phyloP scores from a whole-genome alignment of 2,888 invertebrate genomes.

The Eupeodes latifasciatus region DNA sequence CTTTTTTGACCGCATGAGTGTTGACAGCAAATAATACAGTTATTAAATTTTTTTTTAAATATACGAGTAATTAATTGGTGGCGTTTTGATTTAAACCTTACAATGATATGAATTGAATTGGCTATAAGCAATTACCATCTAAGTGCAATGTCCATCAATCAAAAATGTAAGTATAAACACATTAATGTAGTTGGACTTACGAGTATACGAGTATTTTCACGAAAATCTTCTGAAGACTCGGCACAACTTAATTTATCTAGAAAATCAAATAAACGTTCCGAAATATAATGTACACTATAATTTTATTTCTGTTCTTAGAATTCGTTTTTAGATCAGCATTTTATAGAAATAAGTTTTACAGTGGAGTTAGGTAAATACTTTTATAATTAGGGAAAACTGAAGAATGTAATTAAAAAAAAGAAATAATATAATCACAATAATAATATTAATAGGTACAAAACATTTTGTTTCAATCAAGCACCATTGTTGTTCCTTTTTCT shows the following conservation, averaged over 20 bases:
- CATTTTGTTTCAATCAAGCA: too few species aligned
- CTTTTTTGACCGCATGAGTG: not conserved
- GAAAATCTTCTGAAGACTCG: not conserved
- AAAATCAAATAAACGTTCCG: constrained; percentile 14
- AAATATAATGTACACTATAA: not conserved
- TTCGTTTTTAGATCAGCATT: not conserved
- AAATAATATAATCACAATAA: too few species aligned
- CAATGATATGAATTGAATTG: not conserved
- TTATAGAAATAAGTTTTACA: not conserved
- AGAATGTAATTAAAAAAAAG: too few species aligned
- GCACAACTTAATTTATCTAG: not conserved
- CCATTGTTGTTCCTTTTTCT: too few species aligned
- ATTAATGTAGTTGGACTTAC: too few species aligned
- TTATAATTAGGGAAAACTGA: too few species aligned
- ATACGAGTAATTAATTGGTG: not conserved
- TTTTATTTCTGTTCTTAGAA: not conserved
- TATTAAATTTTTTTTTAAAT: not conserved
- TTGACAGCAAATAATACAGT: not conserved
- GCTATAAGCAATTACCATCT: constrained; percentile 3
- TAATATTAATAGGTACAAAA: too few species aligned
- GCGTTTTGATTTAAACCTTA: too few species aligned
- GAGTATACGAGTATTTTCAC: not conserved
- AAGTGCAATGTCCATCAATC: not conserved
- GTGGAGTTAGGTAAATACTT: not conserved
- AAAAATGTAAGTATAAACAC: not conserved